Evolutionary conservation across 2,797 vertebrate genomes (phyloP).

Genomic region (Poecilia picta): DNA sequence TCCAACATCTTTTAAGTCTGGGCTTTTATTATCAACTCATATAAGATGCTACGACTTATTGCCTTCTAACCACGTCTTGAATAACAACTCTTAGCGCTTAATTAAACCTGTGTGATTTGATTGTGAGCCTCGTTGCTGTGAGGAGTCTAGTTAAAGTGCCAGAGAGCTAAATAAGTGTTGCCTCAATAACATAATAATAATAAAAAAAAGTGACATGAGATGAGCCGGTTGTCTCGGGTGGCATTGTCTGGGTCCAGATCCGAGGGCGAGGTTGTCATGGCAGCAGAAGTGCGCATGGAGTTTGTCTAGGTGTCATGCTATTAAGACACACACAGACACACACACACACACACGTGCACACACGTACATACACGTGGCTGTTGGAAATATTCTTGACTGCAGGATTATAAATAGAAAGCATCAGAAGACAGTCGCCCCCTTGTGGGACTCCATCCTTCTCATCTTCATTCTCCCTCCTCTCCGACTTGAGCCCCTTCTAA

Average conservation of each 20-base stretch:
- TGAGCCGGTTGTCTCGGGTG: slow-evolving; percentile 70
- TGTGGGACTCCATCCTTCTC: slow-evolving; percentile 61
- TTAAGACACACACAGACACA: slow-evolving; percentile 12
- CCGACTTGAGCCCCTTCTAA: slow-evolving; percentile 7
- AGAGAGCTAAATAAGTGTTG: slow-evolving; percentile 25
- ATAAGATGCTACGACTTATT: not conserved
- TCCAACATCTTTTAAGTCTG: not conserved
- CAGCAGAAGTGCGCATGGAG: slow-evolving; percentile 61
- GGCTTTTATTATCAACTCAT: not conserved
- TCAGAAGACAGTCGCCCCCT: slow-evolving; percentile 64
- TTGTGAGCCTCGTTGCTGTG: not conserved
- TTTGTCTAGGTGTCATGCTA: slow-evolving; percentile 67
- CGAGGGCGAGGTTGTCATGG: slow-evolving; percentile 73
- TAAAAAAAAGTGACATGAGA: slow-evolving; percentile 24
- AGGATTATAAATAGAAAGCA: slow-evolving; percentile 81
- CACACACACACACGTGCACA: slow-evolving; percentile 1
- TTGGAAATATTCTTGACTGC: slow-evolving; percentile 74
- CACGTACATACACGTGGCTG: slow-evolving; percentile 23
- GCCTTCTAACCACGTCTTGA: not conserved
- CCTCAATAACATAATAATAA: slow-evolving; percentile 7
- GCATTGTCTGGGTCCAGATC: slow-evolving; percentile 71
- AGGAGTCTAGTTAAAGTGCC: slow-evolving; percentile 3
- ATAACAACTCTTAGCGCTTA: not conserved
- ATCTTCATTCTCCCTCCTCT: slow-evolving; percentile 33
- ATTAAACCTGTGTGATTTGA: not conserved